These are phyloP conservation scores for Stomatorhinus ivindoensis DNA, from an alignment of 2,113 vertebrate species.

Conservation along the genomic window DNA sequence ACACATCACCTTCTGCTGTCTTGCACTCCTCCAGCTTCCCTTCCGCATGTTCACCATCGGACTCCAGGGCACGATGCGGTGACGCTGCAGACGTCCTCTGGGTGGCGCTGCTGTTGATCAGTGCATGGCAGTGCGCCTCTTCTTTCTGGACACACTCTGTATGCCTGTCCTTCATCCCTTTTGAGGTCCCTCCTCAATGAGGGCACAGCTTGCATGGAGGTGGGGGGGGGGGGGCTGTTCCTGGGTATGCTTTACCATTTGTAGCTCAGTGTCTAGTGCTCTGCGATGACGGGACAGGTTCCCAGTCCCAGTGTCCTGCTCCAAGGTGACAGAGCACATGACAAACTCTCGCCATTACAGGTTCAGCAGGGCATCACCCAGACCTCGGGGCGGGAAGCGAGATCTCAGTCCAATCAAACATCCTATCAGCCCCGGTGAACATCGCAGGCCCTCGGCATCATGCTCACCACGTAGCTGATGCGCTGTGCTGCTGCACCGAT, in stretches of 20 bases:
- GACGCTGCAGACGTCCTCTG: background rate
- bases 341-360: background rate
- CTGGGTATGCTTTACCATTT: background rate
- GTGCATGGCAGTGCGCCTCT: too few species aligned
- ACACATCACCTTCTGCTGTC: background rate
- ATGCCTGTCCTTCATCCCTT: background rate
- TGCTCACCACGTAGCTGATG: background rate
- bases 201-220: background rate
- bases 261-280: background rate
- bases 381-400: background rate
- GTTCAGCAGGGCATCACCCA: background rate
- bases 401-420: background rate
- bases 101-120: background rate
- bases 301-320: background rate
- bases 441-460: background rate
- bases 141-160: background rate
- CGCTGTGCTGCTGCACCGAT: background rate
- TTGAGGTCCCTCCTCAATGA: background rate
- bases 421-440: background rate
- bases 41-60: slow-evolving; percentile 8
- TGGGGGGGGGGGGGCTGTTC: background rate
- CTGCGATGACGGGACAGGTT: background rate
- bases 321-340: background rate
- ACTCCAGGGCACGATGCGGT: background rate
- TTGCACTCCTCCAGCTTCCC: background rate